Evolutionary conservation across 2,888 invertebrate species (phyloP).

Genomic region (Drosophila pseudotakahashii): DNA sequence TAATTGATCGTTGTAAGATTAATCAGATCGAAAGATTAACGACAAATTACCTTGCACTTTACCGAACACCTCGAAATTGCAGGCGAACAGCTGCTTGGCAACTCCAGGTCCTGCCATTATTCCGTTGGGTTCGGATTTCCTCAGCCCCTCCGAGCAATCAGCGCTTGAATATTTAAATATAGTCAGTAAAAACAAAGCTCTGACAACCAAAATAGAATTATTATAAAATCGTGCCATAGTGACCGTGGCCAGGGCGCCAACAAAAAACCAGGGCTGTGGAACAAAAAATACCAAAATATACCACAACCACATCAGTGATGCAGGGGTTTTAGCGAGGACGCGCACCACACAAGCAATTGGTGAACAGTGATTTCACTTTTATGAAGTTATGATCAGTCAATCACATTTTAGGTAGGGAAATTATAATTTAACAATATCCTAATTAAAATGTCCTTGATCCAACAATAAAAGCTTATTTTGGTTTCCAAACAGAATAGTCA

Average conservation of each 20-base stretch:
- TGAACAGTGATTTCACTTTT: too few species aligned
- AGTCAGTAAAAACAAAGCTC: constrained; percentile 20
- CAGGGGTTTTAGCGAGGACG: not conserved
- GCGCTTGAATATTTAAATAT: constrained; percentile 3
- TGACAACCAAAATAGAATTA: constrained; percentile 49
- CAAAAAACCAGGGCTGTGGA: not conserved
- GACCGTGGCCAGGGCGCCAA: constrained; percentile 27
- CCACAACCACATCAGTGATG: not conserved
- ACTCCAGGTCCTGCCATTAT: constrained; percentile 33
- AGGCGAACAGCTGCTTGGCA: constrained; percentile 51
- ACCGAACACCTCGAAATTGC: constrained; percentile 80
- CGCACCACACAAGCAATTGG: too few species aligned
- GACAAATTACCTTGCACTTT: constrained; percentile 77
- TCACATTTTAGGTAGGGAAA: too few species aligned
- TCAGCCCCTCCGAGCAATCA: not conserved
- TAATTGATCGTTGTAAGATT: constrained; percentile 4
- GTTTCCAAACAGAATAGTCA: too few species aligned
- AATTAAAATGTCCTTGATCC: too few species aligned
- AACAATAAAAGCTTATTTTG: too few species aligned
- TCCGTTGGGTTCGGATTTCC: not conserved
- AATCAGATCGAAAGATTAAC: not conserved
- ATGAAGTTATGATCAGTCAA: too few species aligned
- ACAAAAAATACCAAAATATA: not conserved
- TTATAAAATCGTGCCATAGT: constrained; percentile 57
- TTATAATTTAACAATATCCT: too few species aligned